These are phyloP conservation scores for Urocolius indicus DNA, from an alignment of 2,113 vertebrate genomes.

Conservation along the genomic window DNA sequence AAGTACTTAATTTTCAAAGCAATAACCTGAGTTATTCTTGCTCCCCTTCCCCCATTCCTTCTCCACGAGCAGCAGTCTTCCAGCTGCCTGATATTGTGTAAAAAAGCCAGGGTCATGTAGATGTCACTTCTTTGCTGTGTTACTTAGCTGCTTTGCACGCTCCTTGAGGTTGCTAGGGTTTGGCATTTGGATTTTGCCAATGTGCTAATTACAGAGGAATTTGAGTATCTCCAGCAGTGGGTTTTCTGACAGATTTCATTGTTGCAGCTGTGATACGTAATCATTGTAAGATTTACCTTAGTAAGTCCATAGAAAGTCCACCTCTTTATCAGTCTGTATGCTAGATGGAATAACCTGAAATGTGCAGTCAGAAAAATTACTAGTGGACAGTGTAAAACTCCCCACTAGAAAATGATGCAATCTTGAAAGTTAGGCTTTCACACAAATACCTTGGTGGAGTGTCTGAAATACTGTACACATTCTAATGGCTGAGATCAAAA, in stretches of 20 bases:
- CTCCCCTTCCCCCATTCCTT: not conserved
- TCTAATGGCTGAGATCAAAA: not conserved
- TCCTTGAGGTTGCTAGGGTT: constrained; percentile 82
- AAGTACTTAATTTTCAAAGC: not conserved
- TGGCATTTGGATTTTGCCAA: constrained; percentile 82
- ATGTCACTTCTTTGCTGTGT: constrained; percentile 70
- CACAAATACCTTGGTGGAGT: not conserved
- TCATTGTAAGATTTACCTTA: constrained; percentile 56
- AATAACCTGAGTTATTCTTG: not conserved
- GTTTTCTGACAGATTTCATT: constrained; percentile 67
- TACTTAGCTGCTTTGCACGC: constrained; percentile 37
- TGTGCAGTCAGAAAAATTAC: not conserved
- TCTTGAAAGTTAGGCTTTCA: not conserved
- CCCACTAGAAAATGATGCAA: not conserved
- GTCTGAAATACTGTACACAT: not conserved
- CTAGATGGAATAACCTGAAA: not conserved
- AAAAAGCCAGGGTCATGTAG: constrained; percentile 77
- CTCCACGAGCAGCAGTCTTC: not conserved
- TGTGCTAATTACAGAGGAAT: constrained; percentile 86
- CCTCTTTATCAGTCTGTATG: not conserved
- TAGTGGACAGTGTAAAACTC: not conserved
- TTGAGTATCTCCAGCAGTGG: constrained; percentile 40
- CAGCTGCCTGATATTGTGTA: constrained; percentile 76
- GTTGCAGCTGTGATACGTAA: constrained; percentile 71
- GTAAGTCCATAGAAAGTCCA: not conserved